phyloP scores from a whole-genome alignment of 2,113 vertebrate genomes.

The Mugil cephalus region DNA sequence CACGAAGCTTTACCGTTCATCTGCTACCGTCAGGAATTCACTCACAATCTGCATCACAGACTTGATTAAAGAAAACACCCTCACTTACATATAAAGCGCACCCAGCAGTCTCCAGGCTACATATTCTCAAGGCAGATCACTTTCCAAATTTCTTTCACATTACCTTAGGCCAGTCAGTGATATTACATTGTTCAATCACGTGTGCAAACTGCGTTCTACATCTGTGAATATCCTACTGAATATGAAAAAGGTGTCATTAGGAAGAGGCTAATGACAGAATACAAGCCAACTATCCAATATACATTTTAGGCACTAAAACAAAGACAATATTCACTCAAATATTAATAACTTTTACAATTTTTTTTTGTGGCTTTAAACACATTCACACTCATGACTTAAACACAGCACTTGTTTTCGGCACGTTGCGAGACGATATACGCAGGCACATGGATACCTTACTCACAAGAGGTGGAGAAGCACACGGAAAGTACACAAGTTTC shows the following conservation, averaged over 20 bases:
- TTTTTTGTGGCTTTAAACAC: slow-evolving; percentile 61
- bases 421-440: slow-evolving; percentile 61
- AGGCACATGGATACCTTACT: slow-evolving; percentile 70
- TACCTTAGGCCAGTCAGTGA: slow-evolving; percentile 6
- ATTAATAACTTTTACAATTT: slow-evolving; percentile 52
- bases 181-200: slow-evolving; percentile 23
- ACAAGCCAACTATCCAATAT: slow-evolving; percentile 49
- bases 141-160: background rate
- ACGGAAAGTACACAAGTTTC: slow-evolving; percentile 21
- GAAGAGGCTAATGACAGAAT: slow-evolving; percentile 47
- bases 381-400: slow-evolving; percentile 61
- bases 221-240: slow-evolving; percentile 29
- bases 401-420: slow-evolving; percentile 50
- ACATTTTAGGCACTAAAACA: slow-evolving; percentile 74
- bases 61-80: slow-evolving; percentile 26
- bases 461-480: slow-evolving; percentile 55
- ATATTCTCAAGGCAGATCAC: slow-evolving; percentile 5
- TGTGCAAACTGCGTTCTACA: slow-evolving; percentile 39
- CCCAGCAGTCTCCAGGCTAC: slow-evolving; percentile 22
- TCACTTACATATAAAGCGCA: slow-evolving; percentile 18
- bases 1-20: slow-evolving; percentile 39
- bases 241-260: slow-evolving; percentile 58
- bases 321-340: slow-evolving; percentile 61
- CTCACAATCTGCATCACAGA: slow-evolving; percentile 17
- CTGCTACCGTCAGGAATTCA: slow-evolving; percentile 15